Conservation (phyloP, 2,797 vertebrate genomes). For the Capromys pilorides region DNA sequence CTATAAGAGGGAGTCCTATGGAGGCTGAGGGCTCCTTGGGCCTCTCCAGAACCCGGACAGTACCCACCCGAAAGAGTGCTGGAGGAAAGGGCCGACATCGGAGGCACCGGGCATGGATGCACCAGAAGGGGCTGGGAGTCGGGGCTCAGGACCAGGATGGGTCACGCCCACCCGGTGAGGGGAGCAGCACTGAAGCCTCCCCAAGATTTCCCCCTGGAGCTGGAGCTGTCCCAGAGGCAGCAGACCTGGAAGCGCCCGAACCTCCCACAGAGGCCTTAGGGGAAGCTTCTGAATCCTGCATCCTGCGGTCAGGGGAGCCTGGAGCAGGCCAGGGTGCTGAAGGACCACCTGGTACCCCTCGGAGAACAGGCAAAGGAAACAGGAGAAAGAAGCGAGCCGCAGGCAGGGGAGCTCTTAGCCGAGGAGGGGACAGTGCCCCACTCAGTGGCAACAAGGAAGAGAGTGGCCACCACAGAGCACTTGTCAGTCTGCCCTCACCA, state of each 20-base stretch:
- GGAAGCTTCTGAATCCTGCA: constrained; percentile 51
- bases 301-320: constrained; percentile 47
- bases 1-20: constrained; percentile 71
- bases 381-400: constrained; percentile 85
- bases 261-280: not conserved
- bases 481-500: not conserved
- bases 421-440: constrained; percentile 64
- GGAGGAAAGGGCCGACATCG: constrained; percentile 89
- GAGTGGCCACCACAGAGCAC: constrained; percentile 44
- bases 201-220: constrained; percentile 44
- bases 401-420: constrained; percentile 82
- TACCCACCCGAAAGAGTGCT: constrained; percentile 88
- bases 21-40: constrained; percentile 89
- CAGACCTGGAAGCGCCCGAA: not conserved
- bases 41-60: constrained; percentile 90
- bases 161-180: constrained; percentile 80
- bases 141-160: constrained; percentile 79
- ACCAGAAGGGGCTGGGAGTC: constrained; percentile 85
- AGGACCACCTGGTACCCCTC: constrained; percentile 70
- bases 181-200: constrained; percentile 76
- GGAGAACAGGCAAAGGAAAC: constrained; percentile 79
- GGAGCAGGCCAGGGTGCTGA: constrained; percentile 63
- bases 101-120: constrained; percentile 90
- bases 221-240: constrained; percentile 41
- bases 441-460: constrained; percentile 61